Percentiles rank a stretch among this genome's conserved stretches.
Evolutionary conservation across 35 echinoderm and acorn worm species (phyloP).

Genomic region (Ophiothrix spiculata): DNA sequence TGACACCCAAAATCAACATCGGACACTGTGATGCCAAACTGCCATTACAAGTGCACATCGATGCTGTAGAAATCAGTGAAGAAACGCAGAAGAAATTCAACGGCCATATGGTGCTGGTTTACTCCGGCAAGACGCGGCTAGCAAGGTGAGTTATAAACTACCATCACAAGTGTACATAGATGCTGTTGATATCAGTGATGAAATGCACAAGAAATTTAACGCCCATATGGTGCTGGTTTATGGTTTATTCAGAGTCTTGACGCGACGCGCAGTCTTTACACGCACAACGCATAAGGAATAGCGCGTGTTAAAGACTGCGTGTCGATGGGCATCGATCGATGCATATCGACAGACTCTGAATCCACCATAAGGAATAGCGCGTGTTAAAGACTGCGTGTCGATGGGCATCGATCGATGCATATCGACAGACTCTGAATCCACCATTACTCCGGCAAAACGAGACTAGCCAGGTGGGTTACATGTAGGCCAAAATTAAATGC

Average conservation of each 20-base stretch:
- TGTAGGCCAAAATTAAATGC: not conserved
- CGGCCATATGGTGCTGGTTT: slow-evolving; percentile 78
- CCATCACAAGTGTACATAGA: slow-evolving; percentile 78
- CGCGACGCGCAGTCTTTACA: no score
- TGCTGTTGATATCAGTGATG: slow-evolving; percentile 62
- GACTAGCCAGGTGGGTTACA: not conserved
- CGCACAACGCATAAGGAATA: no score
- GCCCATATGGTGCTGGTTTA: slow-evolving; percentile 84
- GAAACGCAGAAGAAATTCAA: slow-evolving; percentile 73
- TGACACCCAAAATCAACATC: slow-evolving; percentile 79
- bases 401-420: no score
- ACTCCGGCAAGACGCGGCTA: slow-evolving; percentile 95
- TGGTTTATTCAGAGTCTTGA: no score
- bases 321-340: no score
- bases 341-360: no score
- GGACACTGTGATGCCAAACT: slow-evolving; percentile 69
- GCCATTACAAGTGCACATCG: slow-evolving; percentile 76
- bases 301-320: no score
- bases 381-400: no score
- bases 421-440: no score
- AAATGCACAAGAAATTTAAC: slow-evolving; percentile 69
- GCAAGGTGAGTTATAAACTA: slow-evolving; percentile 65
- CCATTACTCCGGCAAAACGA: not conserved
- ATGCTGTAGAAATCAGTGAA: slow-evolving; percentile 59
- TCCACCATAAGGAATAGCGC: no score